These are phyloP conservation scores for Planococcus citri DNA, from an alignment of 1,140 invertebrate genomes.

Conservation along the genomic window DNA sequence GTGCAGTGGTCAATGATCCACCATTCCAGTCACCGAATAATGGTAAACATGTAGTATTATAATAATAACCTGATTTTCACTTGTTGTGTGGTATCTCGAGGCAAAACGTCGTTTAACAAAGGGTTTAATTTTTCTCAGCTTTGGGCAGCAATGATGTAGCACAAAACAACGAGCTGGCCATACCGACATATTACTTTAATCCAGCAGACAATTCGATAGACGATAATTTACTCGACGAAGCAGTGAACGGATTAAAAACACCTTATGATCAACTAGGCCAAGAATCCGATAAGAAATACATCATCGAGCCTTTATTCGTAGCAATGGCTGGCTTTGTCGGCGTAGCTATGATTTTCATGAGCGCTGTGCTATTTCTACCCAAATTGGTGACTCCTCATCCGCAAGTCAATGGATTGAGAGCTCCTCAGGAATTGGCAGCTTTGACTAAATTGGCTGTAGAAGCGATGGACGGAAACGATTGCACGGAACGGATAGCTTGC, in stretches of 20 bases:
- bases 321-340: conserved; percentile 38
- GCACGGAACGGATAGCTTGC: conserved; percentile 29
- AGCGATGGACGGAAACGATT: conserved; percentile 30
- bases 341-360: conserved; percentile 36
- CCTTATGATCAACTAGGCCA: neutral
- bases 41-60: neutral
- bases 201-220: neutral
- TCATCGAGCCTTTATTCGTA: conserved; percentile 36
- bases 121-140: too few species aligned
- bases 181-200: neutral
- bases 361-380: conserved; percentile 36
- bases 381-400: conserved; percentile 29
- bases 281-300: conserved; percentile 2
- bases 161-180: neutral
- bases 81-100: too few species aligned
- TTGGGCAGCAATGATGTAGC: neutral
- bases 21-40: neutral
- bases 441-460: conserved; percentile 28
- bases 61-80: too few species aligned
- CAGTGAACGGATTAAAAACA: neutral
- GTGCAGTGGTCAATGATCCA: neutral
- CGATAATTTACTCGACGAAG: neutral
- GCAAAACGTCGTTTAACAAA: too few species aligned
- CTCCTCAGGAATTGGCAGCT: conserved; percentile 28
- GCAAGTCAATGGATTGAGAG: conserved; percentile 22